Evolutionary conservation across 2,113 vertebrate species (phyloP).

Genomic region (Xenus cinereus): DNA sequence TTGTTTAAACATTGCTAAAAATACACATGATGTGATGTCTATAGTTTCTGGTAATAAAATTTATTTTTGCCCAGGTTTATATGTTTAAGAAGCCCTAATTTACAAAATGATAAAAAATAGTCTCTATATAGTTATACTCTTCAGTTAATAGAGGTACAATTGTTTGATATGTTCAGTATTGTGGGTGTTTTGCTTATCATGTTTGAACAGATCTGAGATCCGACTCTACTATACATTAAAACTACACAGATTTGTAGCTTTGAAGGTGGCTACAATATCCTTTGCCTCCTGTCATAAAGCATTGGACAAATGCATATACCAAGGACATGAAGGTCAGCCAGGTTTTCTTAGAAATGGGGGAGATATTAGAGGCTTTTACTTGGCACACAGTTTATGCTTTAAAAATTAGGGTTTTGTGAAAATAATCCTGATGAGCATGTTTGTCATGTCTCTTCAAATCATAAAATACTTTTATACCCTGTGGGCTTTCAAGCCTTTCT

Average conservation of each 20-base stretch:
- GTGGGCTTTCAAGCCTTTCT: slow-evolving; percentile 7
- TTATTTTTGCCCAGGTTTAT: neutral
- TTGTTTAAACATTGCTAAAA: neutral
- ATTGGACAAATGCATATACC: neutral
- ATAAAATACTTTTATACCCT: slow-evolving; percentile 2
- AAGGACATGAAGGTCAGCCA: neutral
- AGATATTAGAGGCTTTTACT: neutral
- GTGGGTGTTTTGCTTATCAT: neutral
- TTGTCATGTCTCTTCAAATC: slow-evolving; percentile 30
- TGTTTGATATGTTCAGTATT: neutral
- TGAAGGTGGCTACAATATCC: neutral
- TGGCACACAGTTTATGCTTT: neutral
- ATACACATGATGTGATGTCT: neutral
- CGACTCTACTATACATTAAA: neutral
- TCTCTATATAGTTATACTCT: neutral
- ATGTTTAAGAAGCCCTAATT: neutral
- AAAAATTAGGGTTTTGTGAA: neutral
- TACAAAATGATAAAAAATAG: neutral
- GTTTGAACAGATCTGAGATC: neutral
- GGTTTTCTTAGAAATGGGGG: neutral
- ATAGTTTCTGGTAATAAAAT: neutral
- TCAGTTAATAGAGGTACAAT: neutral
- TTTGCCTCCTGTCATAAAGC: neutral
- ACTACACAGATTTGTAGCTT: neutral
- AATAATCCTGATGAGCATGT: slow-evolving; percentile 22